Conservation (phyloP, 2,797 vertebrate genomes). For the Pteronotus mesoamericanus region DNA sequence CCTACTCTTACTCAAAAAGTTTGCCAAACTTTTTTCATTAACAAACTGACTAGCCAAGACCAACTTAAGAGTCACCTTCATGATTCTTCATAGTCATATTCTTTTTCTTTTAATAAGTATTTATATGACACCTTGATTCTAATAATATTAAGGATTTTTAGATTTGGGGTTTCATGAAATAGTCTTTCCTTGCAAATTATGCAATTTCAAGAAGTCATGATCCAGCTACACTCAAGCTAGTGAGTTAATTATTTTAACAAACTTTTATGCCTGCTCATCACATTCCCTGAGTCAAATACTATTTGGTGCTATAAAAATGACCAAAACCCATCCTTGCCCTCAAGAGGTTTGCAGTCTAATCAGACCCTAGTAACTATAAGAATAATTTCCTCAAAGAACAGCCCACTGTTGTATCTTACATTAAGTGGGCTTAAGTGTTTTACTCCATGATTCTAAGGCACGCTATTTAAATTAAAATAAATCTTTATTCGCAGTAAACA, state of each 20-base stretch:
- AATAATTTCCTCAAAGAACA: not conserved
- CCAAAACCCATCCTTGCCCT: not conserved
- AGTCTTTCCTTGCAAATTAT: not conserved
- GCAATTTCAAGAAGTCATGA: not conserved
- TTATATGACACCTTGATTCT: not conserved
- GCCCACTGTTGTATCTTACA: not conserved
- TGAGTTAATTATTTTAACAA: not conserved
- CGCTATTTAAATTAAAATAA: not conserved
- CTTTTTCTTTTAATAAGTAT: slow-evolving; percentile 17
- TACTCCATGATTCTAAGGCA: not conserved
- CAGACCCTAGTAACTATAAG: not conserved
- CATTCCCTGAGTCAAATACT: not conserved
- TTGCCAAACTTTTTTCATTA: not conserved
- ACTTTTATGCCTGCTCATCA: not conserved
- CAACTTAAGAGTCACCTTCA: not conserved
- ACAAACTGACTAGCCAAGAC: not conserved
- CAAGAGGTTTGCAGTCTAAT: slow-evolving; percentile 10
- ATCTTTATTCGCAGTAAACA: not conserved
- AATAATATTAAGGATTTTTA: not conserved
- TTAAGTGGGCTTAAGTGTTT: not conserved
- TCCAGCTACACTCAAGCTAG: not conserved
- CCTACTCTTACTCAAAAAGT: not conserved
- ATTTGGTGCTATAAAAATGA: not conserved
- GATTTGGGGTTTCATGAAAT: not conserved
- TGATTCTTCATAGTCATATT: not conserved